phyloP scores from a whole-genome alignment of 2,113 vertebrate genomes.

The Odocoileus virginianus region DNA sequence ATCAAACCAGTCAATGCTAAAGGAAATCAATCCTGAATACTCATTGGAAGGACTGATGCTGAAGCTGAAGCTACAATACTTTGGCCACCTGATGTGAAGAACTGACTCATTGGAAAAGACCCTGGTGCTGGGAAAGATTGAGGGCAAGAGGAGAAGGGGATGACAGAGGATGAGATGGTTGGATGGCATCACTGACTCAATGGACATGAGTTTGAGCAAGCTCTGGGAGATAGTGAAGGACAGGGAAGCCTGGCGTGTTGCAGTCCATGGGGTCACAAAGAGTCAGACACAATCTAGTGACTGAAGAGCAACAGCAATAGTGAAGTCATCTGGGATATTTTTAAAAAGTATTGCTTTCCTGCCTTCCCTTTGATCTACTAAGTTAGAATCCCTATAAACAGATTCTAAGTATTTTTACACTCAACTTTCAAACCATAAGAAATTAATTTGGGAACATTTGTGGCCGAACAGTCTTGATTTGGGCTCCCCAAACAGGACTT shows the following conservation, averaged over 20 bases:
- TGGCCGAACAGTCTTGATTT: neutral
- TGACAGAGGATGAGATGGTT: neutral
- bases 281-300: neutral
- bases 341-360: neutral
- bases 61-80: neutral
- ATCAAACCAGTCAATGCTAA: neutral
- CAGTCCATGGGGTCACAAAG: neutral
- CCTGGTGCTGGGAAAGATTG: neutral
- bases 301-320: neutral
- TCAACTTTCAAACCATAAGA: neutral
- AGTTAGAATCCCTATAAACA: neutral
- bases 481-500: neutral
- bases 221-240: neutral
- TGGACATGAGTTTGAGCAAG: neutral
- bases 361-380: neutral
- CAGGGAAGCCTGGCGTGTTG: neutral
- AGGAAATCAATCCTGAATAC: neutral
- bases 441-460: neutral
- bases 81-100: neutral
- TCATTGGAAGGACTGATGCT: neutral
- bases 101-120: neutral
- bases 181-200: neutral
- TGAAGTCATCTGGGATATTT: neutral
- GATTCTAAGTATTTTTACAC: neutral
- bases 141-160: neutral